These are phyloP conservation scores for Hafferia zeledoni DNA, from an alignment of 2,797 vertebrate species.

Conservation along the genomic window DNA sequence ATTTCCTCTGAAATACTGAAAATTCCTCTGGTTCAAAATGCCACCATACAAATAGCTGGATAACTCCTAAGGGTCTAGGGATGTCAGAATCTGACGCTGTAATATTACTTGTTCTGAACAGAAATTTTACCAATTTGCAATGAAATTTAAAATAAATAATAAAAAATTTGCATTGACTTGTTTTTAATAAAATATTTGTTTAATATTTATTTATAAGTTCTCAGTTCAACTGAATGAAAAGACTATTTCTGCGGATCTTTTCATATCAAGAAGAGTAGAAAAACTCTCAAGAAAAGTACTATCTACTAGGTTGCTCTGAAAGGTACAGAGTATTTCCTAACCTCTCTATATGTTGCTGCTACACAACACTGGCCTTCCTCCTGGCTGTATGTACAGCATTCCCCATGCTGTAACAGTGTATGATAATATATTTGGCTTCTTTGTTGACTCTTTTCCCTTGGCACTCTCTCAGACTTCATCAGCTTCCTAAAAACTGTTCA, in stretches of 20 bases:
- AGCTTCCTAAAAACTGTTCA: neutral
- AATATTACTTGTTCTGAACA: neutral
- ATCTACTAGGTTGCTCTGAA: neutral
- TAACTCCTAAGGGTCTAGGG: neutral
- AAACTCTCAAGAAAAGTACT: neutral
- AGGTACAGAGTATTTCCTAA: neutral
- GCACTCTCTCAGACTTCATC: neutral
- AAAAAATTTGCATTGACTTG: too few species aligned
- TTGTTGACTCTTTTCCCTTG: neutral
- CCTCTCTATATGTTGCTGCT: accelerated
- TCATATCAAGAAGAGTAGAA: neutral
- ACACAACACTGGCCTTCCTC: neutral
- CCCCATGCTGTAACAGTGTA: too few species aligned
- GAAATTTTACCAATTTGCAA: neutral
- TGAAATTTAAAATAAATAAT: neutral
- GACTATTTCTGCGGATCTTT: neutral
- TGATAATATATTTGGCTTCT: neutral
- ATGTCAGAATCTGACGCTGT: neutral
- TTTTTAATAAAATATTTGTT: neutral
- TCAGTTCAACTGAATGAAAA: neutral
- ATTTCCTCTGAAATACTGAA: neutral
- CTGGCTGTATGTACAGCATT: neutral
- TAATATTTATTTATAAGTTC: neutral
- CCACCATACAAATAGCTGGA: neutral
- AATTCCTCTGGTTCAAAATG: neutral